These are phyloP conservation scores for Cheilinus undulatus DNA, from an alignment of 2,113 vertebrate genomes.

Conservation along the genomic window DNA sequence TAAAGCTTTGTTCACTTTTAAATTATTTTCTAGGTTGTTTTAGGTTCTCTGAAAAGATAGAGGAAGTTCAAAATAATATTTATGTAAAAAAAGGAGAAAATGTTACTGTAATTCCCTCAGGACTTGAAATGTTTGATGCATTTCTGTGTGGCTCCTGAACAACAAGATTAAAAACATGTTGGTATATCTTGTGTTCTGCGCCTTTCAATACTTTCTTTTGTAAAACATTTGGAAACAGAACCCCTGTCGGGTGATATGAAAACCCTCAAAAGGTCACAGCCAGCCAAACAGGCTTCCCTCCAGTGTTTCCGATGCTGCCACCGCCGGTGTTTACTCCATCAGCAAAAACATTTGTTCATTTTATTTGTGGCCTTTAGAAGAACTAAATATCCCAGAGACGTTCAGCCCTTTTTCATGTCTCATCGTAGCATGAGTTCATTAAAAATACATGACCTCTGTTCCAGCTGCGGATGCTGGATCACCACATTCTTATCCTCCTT, in stretches of 20 bases:
- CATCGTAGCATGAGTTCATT: slow-evolving; percentile 74
- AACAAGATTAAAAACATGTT: slow-evolving; percentile 32
- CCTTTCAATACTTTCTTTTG: slow-evolving; percentile 23
- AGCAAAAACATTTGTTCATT: slow-evolving; percentile 73
- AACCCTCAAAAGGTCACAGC: slow-evolving; percentile 65
- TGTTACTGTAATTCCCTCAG: slow-evolving; percentile 3
- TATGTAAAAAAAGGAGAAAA: slow-evolving; percentile 14
- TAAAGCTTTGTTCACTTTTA: not conserved
- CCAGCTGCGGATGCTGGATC: slow-evolving; percentile 63
- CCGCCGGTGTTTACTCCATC: slow-evolving; percentile 53
- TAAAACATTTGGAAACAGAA: slow-evolving; percentile 30
- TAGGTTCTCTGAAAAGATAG: not conserved
- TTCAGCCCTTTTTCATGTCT: slow-evolving; percentile 69
- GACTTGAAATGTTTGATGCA: not conserved
- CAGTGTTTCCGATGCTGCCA: not conserved
- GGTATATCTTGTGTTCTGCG: slow-evolving; percentile 2
- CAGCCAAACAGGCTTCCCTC: slow-evolving; percentile 19
- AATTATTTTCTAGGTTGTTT: not conserved
- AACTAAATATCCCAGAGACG: slow-evolving; percentile 73
- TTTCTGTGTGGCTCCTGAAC: not conserved
- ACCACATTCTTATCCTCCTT: slow-evolving; percentile 47
- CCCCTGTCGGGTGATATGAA: slow-evolving; percentile 44
- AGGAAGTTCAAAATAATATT: not conserved
- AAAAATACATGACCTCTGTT: slow-evolving; percentile 77
- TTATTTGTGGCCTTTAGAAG: slow-evolving; percentile 71